Base-by-base conservation (phyloP, 2,797 vertebrate genomes). In the Gila robusta region DNA sequence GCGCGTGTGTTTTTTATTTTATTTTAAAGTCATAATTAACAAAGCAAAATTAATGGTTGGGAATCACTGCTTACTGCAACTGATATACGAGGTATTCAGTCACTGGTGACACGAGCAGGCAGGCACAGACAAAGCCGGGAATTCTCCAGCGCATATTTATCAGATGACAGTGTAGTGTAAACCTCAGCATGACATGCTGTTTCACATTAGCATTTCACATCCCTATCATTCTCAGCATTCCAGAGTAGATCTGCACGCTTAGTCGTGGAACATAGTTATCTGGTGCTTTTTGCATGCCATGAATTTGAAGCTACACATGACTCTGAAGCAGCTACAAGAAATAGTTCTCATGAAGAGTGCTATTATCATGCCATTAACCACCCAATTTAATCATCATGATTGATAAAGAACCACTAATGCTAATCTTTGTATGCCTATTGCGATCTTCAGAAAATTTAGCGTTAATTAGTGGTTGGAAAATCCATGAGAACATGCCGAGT, bases 321-420 rank as follows among this genome's bases (percentile, higher is more conserved):
- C 76, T 83, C 21, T 26, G 5, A 41, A 66, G 26, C 3, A 41
- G 12, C 19, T 10, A 49, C 56, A 16, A 52, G 26, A 76, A 82
- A 72, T 32, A 71, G 59, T 82, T 87, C 28, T 16, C 62, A 77
- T 17, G 21, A n/a, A 59, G 69, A 49, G 37, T 91, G 72, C 77
- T 86, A 87, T 94, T 95, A 94, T 94, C 93, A 92, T 85, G 90
- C 89, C 91, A 93, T 94, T 94, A 94, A 89, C 89, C 88, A 93
- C 70, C 87, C 92, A 92, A 87, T 91, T 94, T 92, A 95, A 94
- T 93, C 81, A 87, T 88, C 41, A 83, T 84, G 74, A 91, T 89
- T 84, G 17, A 41, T 71, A 79, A 82, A 90, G 89, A 83, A 88
- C 91, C 91, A 92, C 92, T 95, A 83, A 23, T 37, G 23, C 10